Base-by-base conservation (phyloP, 1,140 invertebrate genomes). In the Kradibia gibbosae region DNA sequence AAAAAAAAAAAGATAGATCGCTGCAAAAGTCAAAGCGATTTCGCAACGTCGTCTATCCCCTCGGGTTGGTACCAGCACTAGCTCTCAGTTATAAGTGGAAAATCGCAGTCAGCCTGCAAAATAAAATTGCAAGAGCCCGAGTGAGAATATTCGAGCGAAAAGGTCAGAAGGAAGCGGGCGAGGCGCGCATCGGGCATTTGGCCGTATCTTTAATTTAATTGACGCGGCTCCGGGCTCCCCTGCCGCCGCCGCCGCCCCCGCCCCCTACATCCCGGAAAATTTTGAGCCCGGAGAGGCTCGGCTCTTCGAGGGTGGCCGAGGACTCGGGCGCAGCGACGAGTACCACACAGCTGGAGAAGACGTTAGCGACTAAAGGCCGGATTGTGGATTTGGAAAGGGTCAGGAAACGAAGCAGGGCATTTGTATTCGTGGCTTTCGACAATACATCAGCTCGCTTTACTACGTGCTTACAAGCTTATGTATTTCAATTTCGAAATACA, bases 301-400 rank as follows among this genome's bases (percentile, higher is more conserved):
- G 60, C 73, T 82, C 88, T 83, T 85, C 86, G 86, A 88, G 90
- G 90, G 90, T 90, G 90, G 90, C 87, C 88, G 86, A 71, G 57
- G 82, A 85, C 86, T 87, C 89, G 87, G 88, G 87, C 15, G 1
- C 13, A 85, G 88, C 91, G 90, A 91, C 88, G 89, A 90, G 86
- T 86, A 80, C 85, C 83, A 89, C 89, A 86, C 89, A 91, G 90
- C 90, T 90, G 89, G 87, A 72, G 78, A 77, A 70, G 72, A 20
- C 53, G 22, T n/a, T 84, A 77, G 22, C 10, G 53, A 55, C 53
- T 55, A 3, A 3, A n/a, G 53, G 22, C 10, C 2, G 31, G 25
- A 60, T 28, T 28, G 25, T 28, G 13, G 55, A 28, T 10, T 31
- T 13, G 55, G 55, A 31, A 60, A 60, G 55, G 31, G 25, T 8